Base-by-base conservation (phyloP, 2,797 vertebrate species). In the Megalops cyprinoides region DNA sequence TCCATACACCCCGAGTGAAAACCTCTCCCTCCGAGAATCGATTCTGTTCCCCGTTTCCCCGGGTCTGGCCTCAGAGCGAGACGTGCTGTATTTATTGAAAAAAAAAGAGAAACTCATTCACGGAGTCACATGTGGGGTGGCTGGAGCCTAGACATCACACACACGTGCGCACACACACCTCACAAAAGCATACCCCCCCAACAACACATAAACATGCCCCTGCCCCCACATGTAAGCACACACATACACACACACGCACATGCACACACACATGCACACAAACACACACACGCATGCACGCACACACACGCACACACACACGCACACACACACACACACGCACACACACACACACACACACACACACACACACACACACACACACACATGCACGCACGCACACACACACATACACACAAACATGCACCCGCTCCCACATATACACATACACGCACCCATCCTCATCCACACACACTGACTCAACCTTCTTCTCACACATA, bases 1-100 rank as follows among this genome's bases (percentile, higher is more conserved):
- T 92, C 91, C 89, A 92, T 91, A 91, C 87, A 90, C 89, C 89
- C 83, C 77, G 79, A 88, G 90, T 92, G 37, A 91, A 86, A 84
- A 78, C 85, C 87, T 80, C 88, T 90, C 87, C 88, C 87, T 79
- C 88, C 84, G 81, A 90, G 86, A 92, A 93, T 94, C 91, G 91
- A 94, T 93, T 91, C 85, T 82, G 87, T 82, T 86, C n/a, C n/a
- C n/a, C n/a, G n/a, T n/a, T n/a, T n/a, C 86, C 90, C 87, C 31
- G 84, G 91, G 91, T 90, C 85, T 87, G 86, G 87, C 89, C 90
- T 85, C 89, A 87, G 87, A 90, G 88, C 86, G 89, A 87, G 90
- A 92, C 87, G 87, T 31, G 25, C 86, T 88, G 86, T 84, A 87
- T 89, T 92, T 87, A 85, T 83, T 82, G 86, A 76, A 53, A 87